These are phyloP conservation scores for Cheirogaleus medius DNA, from an alignment of 2,113 vertebrate species.

Conservation along the genomic window DNA sequence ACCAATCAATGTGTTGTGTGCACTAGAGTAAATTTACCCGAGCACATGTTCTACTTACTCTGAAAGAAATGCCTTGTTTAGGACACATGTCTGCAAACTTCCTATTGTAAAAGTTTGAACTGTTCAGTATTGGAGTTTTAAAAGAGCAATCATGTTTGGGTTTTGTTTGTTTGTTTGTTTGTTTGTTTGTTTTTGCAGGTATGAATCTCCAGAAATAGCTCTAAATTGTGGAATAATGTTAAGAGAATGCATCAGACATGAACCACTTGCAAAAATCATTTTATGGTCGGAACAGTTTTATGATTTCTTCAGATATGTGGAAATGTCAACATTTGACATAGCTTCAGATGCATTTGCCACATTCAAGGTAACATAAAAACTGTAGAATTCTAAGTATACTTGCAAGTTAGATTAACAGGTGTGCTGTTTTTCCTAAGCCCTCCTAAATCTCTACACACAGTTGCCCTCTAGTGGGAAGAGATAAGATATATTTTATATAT, in stretches of 20 bases:
- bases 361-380: constrained; percentile 86
- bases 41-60: background rate
- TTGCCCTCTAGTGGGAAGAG: constrained; percentile 66
- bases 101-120: background rate
- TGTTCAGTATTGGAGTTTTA: background rate
- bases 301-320: constrained; percentile 93
- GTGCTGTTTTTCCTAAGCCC: background rate
- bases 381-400: background rate
- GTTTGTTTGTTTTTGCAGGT: constrained; percentile 80
- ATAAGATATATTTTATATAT: background rate
- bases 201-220: constrained; percentile 92
- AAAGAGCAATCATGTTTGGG: background rate
- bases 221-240: constrained; percentile 93
- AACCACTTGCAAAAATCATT: constrained; percentile 91
- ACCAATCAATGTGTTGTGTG: background rate
- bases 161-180: background rate
- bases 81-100: background rate
- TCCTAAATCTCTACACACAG: background rate
- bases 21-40: background rate
- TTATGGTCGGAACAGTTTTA: constrained; percentile 93
- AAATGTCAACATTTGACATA: constrained; percentile 93
- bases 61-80: background rate
- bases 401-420: background rate
- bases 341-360: constrained; percentile 92
- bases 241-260: constrained; percentile 91